phyloP scores from a whole-genome alignment of 2,113 vertebrate genomes.

The Cyanistes caeruleus region DNA sequence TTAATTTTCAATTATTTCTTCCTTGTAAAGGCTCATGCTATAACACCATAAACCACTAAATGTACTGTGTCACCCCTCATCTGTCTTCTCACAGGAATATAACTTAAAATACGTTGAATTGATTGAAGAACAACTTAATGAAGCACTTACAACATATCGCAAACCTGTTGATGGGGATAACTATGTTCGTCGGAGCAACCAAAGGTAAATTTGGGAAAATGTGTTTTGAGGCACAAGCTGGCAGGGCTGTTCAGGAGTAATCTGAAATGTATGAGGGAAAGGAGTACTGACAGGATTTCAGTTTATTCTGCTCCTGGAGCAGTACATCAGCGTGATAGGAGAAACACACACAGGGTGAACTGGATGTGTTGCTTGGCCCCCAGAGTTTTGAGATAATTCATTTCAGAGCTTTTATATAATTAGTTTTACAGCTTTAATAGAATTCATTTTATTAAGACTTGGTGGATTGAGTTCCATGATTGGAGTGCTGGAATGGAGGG shows the following conservation, averaged over 20 bases:
- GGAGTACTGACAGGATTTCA: neutral
- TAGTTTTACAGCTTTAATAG: neutral
- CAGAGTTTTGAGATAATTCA: neutral
- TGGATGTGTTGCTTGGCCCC: accelerated
- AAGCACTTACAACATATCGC: slow-evolving; percentile 96
- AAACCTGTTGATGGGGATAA: slow-evolving; percentile 98
- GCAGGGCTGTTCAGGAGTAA: neutral
- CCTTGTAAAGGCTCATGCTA: neutral
- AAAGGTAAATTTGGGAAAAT: slow-evolving; percentile 80
- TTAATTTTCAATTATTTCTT: neutral
- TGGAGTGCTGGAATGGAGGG: neutral
- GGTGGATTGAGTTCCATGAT: neutral
- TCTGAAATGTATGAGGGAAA: neutral
- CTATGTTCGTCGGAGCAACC: slow-evolving; percentile 97
- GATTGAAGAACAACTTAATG: slow-evolving; percentile 96
- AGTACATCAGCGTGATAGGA: neutral
- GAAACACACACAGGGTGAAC: neutral
- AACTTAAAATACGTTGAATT: slow-evolving; percentile 97
- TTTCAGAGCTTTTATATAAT: neutral
- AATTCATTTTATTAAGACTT: neutral
- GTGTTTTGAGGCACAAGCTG: accelerated
- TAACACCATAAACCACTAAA: neutral
- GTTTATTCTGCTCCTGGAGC: neutral
- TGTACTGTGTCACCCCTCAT: neutral
- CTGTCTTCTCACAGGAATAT: slow-evolving; percentile 80